Evolutionary conservation across 2,113 vertebrate species (phyloP).

Genomic region (Urocynchramus pylzowi): DNA sequence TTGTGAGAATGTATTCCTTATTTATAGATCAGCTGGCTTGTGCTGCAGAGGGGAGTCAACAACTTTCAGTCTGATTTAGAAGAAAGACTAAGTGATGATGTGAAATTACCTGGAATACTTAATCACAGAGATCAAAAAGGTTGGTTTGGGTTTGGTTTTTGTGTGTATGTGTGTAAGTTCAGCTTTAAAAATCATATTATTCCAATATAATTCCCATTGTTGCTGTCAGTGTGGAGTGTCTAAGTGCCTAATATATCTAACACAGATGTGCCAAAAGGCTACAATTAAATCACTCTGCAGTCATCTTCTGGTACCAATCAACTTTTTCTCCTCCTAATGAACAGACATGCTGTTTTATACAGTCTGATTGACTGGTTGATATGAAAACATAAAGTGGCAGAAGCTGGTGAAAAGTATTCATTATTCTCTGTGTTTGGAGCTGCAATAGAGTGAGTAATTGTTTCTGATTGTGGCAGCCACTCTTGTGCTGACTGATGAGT

Average conservation of each 20-base stretch:
- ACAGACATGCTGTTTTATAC: conserved; percentile 40
- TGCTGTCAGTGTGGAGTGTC: conserved; percentile 10
- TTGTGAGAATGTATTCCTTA: background rate
- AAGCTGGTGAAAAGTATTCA: conserved; percentile 20
- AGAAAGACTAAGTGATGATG: conserved; percentile 9
- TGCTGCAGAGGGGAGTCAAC: background rate
- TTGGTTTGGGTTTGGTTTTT: background rate
- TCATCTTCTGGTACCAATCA: conserved; percentile 59
- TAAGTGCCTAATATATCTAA: conserved; percentile 20
- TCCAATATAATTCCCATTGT: conserved; percentile 37
- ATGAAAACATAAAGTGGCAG: conserved; percentile 44
- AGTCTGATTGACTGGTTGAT: conserved; percentile 55
- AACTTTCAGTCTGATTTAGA: background rate
- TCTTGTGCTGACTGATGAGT: background rate
- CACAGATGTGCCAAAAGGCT: conserved; percentile 43
- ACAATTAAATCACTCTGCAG: conserved; percentile 57
- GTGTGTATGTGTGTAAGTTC: background rate
- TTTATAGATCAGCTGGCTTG: background rate
- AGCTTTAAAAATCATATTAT: conserved; percentile 19
- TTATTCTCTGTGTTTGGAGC: conserved; percentile 30
- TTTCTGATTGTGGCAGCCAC: conserved; percentile 29
- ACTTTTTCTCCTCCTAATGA: conserved; percentile 59
- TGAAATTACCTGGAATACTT: conserved; percentile 30
- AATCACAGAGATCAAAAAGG: background rate
- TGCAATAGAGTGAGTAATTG: conserved; percentile 10